Evolutionary conservation across 2,113 vertebrate species (phyloP).

Genomic region (Loxodonta africana): DNA sequence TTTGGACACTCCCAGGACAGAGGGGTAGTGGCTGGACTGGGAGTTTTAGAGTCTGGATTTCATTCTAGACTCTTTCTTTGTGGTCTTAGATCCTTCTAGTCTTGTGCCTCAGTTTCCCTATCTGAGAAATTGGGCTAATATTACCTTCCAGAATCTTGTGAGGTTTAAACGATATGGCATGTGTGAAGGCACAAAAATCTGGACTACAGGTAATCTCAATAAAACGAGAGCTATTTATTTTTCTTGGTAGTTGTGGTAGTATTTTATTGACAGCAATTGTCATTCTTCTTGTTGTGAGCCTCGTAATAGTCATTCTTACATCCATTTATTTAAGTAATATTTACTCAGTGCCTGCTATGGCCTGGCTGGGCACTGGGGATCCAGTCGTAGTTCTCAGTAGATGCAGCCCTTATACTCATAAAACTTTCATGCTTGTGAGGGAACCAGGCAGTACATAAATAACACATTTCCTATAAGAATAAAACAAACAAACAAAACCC

Average conservation of each 20-base stretch:
- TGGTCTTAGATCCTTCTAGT: background rate
- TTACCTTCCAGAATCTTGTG: background rate
- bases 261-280: background rate
- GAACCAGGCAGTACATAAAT: too few species aligned
- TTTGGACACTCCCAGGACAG: background rate
- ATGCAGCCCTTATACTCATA: background rate
- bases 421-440: background rate
- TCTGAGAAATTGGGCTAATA: background rate
- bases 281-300: background rate
- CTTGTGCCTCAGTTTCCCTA: background rate
- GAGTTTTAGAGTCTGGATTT: background rate
- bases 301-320: background rate
- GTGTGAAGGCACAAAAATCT: background rate
- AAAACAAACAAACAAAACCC: too few species aligned
- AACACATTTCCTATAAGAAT: background rate
- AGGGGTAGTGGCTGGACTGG: background rate
- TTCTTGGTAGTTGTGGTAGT: background rate
- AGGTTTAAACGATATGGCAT: background rate
- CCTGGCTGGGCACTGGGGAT: background rate
- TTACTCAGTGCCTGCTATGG: background rate
- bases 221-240: background rate
- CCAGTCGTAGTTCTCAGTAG: rapidly evolving
- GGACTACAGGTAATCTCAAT: background rate
- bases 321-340: background rate
- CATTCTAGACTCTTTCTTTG: background rate